Evolutionary conservation across 2,797 vertebrate species (phyloP).

Genomic region (Eleutherodactylus coqui): DNA sequence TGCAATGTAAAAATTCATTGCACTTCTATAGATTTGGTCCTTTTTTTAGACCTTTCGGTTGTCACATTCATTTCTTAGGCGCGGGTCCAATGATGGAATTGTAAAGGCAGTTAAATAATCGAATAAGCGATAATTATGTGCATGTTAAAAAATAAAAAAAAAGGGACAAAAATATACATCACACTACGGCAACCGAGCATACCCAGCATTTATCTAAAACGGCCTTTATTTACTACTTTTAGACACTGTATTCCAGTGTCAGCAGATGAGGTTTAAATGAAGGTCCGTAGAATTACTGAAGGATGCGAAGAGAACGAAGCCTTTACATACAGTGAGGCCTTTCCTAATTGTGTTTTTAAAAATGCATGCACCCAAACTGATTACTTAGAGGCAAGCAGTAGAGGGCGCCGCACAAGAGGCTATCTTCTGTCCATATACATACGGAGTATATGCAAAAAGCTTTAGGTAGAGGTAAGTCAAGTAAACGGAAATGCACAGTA

Average conservation of each 20-base stretch:
- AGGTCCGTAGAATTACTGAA: neutral
- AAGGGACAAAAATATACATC: neutral
- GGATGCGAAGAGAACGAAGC: neutral
- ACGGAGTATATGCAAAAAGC: neutral
- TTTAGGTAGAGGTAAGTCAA: neutral
- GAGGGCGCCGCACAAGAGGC: neutral
- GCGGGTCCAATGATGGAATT: neutral
- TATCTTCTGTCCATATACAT: neutral
- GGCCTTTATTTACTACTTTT: neutral
- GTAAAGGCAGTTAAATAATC: neutral
- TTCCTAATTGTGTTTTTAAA: neutral
- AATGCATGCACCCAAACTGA: neutral
- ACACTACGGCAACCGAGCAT: neutral
- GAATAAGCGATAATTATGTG: neutral
- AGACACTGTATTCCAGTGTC: neutral
- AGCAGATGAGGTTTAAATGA: neutral
- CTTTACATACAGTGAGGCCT: slow-evolving; percentile 6
- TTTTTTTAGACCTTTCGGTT: neutral
- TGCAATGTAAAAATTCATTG: neutral
- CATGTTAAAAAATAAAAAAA: neutral
- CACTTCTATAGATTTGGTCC: neutral
- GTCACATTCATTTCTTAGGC: neutral
- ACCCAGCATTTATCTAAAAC: neutral
- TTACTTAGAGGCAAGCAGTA: neutral
- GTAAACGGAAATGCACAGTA: too few relatives aligned